A percentile compares a stretch with the other conserved stretches of the same genome.
phyloP scores from a whole-genome alignment of 2,113 vertebrate species.

The Arothron firmamentum region DNA sequence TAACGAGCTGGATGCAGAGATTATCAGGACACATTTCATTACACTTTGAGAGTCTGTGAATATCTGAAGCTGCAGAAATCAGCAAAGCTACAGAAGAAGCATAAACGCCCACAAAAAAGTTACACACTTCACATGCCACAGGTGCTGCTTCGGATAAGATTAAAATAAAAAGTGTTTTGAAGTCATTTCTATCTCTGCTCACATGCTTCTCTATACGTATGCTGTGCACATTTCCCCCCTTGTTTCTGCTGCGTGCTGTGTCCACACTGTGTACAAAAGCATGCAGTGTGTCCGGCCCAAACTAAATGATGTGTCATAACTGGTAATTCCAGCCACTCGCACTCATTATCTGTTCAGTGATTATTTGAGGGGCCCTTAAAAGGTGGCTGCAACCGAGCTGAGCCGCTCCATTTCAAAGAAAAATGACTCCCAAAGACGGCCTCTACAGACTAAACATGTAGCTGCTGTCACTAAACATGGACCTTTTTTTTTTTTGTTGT shows the following conservation, averaged over 20 bases:
- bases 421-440: not conserved
- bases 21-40: too few species aligned
- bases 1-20: too few species aligned
- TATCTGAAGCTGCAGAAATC: too few species aligned
- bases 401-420: not conserved
- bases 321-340: not conserved
- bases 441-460: constrained; percentile 8
- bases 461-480: constrained; percentile 5
- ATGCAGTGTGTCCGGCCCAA: not conserved
- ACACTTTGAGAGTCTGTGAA: too few species aligned
- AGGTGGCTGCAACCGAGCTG: not conserved
- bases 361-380: not conserved
- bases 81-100: too few species aligned
- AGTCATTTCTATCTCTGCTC: not conserved
- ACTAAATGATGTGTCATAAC: constrained; percentile 9
- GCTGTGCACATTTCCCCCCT: not conserved
- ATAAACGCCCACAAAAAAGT: too few species aligned
- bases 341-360: constrained; percentile 4
- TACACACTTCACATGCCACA: too few species aligned
- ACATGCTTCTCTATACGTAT: not conserved
- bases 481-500: not conserved
- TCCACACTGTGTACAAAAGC: not conserved
- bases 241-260: not conserved
- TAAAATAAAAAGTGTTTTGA: not conserved
- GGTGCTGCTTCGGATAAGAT: too few species aligned